These are phyloP conservation scores for Ips typographus DNA, from an alignment of 1,140 invertebrate species.

Conservation along the genomic window DNA sequence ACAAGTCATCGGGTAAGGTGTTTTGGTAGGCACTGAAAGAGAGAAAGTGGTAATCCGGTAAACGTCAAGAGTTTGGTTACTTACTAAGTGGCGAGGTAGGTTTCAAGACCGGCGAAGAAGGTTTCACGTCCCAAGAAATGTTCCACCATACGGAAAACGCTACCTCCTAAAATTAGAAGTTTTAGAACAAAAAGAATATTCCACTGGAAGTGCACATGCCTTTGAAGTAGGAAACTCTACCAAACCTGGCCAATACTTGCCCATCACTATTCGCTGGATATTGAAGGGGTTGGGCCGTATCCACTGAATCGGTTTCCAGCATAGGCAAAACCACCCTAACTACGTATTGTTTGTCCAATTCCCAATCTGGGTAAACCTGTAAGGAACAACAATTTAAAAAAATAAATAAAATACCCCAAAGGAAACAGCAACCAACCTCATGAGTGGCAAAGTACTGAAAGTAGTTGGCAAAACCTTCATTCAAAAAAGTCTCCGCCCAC, in stretches of 20 bases:
- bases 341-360: slow-evolving; percentile 59
- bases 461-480: slow-evolving; percentile 57
- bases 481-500: slow-evolving; percentile 56
- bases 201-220: slow-evolving; percentile 35
- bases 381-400: slow-evolving; percentile 5
- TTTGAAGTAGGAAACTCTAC: slow-evolving; percentile 64
- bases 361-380: slow-evolving; percentile 35
- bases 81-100: slow-evolving; percentile 26
- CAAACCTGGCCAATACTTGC: slow-evolving; percentile 59
- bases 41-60: background rate
- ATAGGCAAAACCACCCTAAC: slow-evolving; percentile 65
- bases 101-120: slow-evolving; percentile 62
- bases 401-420: slow-evolving; percentile 5
- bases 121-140: slow-evolving; percentile 65
- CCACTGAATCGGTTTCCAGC: slow-evolving; percentile 64
- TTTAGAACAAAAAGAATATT: background rate
- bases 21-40: slow-evolving; percentile 34
- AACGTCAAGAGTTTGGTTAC: background rate
- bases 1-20: slow-evolving; percentile 35
- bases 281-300: slow-evolving; percentile 63
- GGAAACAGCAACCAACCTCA: slow-evolving; percentile 30
- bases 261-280: slow-evolving; percentile 52
- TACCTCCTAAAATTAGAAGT: slow-evolving; percentile 48
- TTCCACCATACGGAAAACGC: slow-evolving; percentile 75
- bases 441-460: slow-evolving; percentile 49